Conservation (phyloP, 2,888 invertebrate species). For the Chymomyza amoena region DNA sequence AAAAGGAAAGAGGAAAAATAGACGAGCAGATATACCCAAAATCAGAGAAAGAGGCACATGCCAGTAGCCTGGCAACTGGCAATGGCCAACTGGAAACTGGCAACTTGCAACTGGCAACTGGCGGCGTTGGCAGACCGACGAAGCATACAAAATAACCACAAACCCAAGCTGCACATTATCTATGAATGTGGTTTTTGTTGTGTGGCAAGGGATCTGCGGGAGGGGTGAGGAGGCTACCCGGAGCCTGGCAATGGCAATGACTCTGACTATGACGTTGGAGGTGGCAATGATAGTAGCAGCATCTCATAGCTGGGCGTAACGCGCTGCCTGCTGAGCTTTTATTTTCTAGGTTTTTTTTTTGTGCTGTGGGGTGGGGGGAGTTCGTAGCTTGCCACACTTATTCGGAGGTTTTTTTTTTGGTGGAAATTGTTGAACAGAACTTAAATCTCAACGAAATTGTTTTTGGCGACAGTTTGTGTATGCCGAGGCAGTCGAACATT, state of each 20-base stretch:
- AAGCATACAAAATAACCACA: slow-evolving; percentile 72
- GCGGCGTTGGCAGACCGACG: slow-evolving; percentile 53
- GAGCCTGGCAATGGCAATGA: not conserved
- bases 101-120: slow-evolving; percentile 41
- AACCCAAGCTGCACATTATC: slow-evolving; percentile 72
- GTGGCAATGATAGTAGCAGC: not conserved
- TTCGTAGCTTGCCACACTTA: not conserved
- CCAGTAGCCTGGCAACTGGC: slow-evolving; percentile 24
- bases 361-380: not conserved
- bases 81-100: slow-evolving; percentile 8
- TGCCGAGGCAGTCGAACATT: slow-evolving; percentile 31
- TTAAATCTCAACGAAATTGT: slow-evolving; percentile 71
- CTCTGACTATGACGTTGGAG: not conserved
- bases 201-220: slow-evolving; percentile 17
- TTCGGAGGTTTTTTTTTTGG: not conserved
- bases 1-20: not conserved
- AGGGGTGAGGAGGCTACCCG: not conserved
- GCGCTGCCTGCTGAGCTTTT: slow-evolving; percentile 1
- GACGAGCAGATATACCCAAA: not conserved
- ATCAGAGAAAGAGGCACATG: slow-evolving; percentile 17
- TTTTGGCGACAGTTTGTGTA: slow-evolving; percentile 69
- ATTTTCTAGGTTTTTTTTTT: not conserved
- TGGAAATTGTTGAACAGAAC: slow-evolving; percentile 71
- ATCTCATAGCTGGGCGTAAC: not conserved
- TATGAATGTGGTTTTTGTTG: slow-evolving; percentile 65